Evolutionary conservation across 1,140 invertebrate species (phyloP).

Genomic region (Meloidogyne chitwoodi): DNA sequence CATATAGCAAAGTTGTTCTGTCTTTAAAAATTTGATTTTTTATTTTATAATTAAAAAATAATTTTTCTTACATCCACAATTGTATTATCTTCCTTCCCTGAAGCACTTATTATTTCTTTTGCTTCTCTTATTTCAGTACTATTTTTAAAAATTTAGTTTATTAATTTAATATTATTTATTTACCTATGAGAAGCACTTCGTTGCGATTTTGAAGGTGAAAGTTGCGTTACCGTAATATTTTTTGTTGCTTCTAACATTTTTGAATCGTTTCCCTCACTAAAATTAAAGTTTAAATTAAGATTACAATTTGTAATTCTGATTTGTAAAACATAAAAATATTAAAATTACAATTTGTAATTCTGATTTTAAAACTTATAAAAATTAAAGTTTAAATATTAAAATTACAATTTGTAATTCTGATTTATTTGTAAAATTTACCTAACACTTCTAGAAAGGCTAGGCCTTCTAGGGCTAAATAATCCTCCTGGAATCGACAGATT

Average conservation of each 20-base stretch:
- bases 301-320: neutral
- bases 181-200: neutral
- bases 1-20: constrained; percentile 54
- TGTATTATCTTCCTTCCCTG: neutral
- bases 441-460: neutral
- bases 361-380: too few relatives aligned
- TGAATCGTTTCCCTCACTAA: neutral
- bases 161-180: neutral
- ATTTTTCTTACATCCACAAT: neutral
- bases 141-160: neutral
- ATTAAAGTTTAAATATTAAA: neutral
- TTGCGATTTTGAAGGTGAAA: neutral
- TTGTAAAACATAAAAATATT: neutral
- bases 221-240: neutral
- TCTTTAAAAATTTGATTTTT: constrained; percentile 33
- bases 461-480: neutral
- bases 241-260: neutral
- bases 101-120: neutral
- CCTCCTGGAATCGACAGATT: neutral
- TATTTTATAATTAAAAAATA: neutral
- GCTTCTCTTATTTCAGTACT: neutral
- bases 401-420: too few relatives aligned
- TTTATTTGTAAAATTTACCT: constrained; percentile 2
- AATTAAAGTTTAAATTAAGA: neutral
- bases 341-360: too few relatives aligned